Base-by-base conservation (phyloP, 2,113 vertebrate species). In the Calypte anna region DNA sequence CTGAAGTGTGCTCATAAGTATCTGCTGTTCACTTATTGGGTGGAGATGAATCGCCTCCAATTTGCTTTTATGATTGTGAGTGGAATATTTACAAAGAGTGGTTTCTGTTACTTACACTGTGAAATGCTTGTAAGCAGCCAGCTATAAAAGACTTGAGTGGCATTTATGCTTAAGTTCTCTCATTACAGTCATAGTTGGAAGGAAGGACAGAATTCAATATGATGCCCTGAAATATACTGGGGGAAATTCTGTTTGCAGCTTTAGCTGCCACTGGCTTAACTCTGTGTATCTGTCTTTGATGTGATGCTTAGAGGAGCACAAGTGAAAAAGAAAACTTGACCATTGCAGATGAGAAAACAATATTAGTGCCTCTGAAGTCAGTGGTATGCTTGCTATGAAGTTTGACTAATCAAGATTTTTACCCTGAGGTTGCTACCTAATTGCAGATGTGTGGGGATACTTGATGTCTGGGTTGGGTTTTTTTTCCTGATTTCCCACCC, bases 71-170 rank as follows among this genome's bases (percentile, higher is more conserved):
- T 66, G 78, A 92, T 91, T 82, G 46, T 1, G 3, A 88, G 46
- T 44, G 48, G 86, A 96, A 95, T 74, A 64, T 87, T 95, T 95
- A 64, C 5, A 21, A 89, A 82, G 70, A 93, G 67, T 36, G 69
- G 33, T 87, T 96, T 95, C 88, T 77, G 74, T 66, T 94, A 70
- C 69, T 91, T 90, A 80, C 70, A 36, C 86, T 86, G 50, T 78
- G 59, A 91, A 90, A 63, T n/a, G 25, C 81, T 74, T 86, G 46
- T 94, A 68, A 93, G 87, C 75, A 92, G 74, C 51, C 77, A 93
- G 10, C 72, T 76, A 30, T 61, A 69, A 82, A 95, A 93, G 86
- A 69, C 82, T 33, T 16, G 77, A 78, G 46, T 84, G 72, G 76
- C 31, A 62, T 86, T 94, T 88, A 59, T 66, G 66, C 58, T 54